Evolutionary conservation across 2,113 vertebrate genomes (phyloP).

Genomic region (Rhombomys opimus): DNA sequence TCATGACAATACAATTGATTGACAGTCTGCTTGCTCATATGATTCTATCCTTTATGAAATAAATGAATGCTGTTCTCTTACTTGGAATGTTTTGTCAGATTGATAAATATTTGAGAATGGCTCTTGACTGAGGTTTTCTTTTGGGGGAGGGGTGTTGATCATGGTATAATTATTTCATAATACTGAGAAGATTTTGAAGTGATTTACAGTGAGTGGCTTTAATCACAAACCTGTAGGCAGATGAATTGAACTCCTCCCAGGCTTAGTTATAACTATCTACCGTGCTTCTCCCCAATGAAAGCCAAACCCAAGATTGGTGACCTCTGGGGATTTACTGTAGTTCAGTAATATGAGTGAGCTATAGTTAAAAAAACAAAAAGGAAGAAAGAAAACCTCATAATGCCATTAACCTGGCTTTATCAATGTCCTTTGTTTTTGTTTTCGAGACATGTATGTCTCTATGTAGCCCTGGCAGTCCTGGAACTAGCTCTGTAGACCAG

Average conservation of each 20-base stretch:
- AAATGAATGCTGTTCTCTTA: neutral
- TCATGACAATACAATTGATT: neutral
- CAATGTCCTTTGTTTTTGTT: neutral
- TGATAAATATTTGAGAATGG: constrained; percentile 12
- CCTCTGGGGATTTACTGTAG: neutral
- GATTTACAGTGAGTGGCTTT: constrained; percentile 35
- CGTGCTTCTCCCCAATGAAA: constrained; percentile 38
- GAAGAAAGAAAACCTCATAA: neutral
- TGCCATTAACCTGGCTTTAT: constrained; percentile 26
- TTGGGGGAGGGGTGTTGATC: neutral
- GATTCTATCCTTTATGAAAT: constrained; percentile 10
- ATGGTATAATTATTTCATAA: constrained; percentile 25
- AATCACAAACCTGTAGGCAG: constrained; percentile 27
- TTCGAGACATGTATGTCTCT: neutral
- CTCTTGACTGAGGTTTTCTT: constrained; percentile 36
- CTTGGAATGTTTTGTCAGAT: constrained; percentile 1
- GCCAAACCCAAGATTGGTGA: constrained; percentile 10
- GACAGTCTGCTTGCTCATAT: neutral
- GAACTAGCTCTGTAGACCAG: neutral
- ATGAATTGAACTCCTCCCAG: neutral
- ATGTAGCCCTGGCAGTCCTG: neutral
- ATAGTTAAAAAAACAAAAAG: neutral
- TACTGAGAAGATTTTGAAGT: constrained; percentile 34
- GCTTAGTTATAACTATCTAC: constrained; percentile 46
- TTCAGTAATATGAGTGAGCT: constrained; percentile 38